These are phyloP conservation scores for Catocala fraxini DNA, from an alignment of 2,888 invertebrate genomes.

Conservation along the genomic window DNA sequence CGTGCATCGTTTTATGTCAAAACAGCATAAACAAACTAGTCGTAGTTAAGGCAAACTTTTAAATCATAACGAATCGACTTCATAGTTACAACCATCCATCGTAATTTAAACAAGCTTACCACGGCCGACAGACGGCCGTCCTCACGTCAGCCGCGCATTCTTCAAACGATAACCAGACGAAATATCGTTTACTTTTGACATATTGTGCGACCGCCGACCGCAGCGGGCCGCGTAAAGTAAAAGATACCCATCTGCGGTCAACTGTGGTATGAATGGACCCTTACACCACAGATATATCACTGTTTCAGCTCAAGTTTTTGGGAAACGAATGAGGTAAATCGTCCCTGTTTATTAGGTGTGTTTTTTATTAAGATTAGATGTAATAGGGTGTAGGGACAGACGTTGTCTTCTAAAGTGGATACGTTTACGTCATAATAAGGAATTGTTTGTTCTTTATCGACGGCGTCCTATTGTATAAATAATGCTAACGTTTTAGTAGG, in stretches of 20 bases:
- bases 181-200: slow-evolving; percentile 49
- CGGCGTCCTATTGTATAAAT: neutral
- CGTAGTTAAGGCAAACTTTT: neutral
- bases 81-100: slow-evolving; percentile 23
- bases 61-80: slow-evolving; percentile 11
- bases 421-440: neutral
- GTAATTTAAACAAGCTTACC: slow-evolving; percentile 38
- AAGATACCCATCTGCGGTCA: slow-evolving; percentile 51
- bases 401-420: neutral
- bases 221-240: slow-evolving; percentile 30
- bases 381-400: neutral
- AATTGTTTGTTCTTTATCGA: neutral
- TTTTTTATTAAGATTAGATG: neutral
- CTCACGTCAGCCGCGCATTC: slow-evolving; percentile 48
- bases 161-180: slow-evolving; percentile 53
- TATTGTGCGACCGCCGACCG: slow-evolving; percentile 27
- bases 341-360: slow-evolving; percentile 12
- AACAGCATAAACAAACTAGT: too few species aligned
- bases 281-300: slow-evolving; percentile 40
- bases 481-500: too few species aligned
- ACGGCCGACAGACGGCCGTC: slow-evolving; percentile 28
- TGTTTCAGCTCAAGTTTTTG: slow-evolving; percentile 25
- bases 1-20: too few species aligned
- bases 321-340: slow-evolving; percentile 34
- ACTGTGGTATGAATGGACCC: slow-evolving; percentile 49